A percentile compares a stretch with the other conserved stretches of the same genome.
These are phyloP conservation scores for Probosciger aterrimus DNA, from an alignment of 2,113 vertebrate species.

Conservation along the genomic window DNA sequence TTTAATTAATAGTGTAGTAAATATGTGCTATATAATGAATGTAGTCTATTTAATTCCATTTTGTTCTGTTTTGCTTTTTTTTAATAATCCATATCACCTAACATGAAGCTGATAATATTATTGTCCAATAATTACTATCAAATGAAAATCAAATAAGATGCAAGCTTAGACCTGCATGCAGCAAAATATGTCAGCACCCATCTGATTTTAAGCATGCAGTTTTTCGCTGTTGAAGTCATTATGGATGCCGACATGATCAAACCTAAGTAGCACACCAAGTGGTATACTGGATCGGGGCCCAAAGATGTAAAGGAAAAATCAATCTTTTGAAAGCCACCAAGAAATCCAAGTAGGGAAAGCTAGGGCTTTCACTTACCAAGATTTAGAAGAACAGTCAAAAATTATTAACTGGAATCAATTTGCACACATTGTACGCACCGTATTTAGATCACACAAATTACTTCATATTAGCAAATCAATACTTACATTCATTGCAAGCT, in stretches of 20 bases:
- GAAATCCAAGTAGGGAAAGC: background rate
- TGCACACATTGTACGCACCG: background rate
- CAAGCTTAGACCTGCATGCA: background rate
- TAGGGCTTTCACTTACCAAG: background rate
- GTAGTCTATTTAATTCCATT: background rate
- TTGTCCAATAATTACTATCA: background rate
- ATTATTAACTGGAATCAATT: slow-evolving; percentile 32
- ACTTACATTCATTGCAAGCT: background rate
- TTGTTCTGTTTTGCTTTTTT: background rate
- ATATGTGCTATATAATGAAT: background rate
- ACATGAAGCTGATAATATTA: background rate
- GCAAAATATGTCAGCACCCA: background rate
- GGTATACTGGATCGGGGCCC: background rate
- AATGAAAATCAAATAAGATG: background rate
- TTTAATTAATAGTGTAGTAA: background rate
- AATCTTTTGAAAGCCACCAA: background rate
- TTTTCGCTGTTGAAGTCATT: background rate
- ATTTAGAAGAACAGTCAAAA: slow-evolving; percentile 12
- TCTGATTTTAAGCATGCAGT: background rate
- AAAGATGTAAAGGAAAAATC: slow-evolving; percentile 6
- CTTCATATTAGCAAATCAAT: slow-evolving; percentile 41
- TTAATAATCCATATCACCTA: background rate
- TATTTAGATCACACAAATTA: slow-evolving; percentile 53
- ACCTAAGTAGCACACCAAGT: background rate
- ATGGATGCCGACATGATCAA: background rate